These are phyloP conservation scores for Sebastes minor DNA, from an alignment of 2,797 vertebrate genomes.

Conservation along the genomic window DNA sequence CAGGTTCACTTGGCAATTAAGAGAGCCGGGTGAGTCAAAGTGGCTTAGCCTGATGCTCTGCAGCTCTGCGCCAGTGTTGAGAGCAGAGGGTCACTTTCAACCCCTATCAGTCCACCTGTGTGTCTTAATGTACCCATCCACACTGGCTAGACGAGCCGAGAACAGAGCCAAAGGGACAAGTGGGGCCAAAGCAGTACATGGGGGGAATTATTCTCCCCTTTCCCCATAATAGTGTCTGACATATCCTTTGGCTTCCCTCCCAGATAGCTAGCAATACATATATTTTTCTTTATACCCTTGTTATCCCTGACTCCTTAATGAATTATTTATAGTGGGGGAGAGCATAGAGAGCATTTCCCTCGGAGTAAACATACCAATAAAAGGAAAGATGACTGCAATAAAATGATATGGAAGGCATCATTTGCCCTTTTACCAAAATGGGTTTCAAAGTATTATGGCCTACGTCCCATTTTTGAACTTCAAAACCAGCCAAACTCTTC, in stretches of 20 bases:
- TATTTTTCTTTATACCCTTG: constrained; percentile 77
- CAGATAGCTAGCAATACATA: constrained; percentile 75
- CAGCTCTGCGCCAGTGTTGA: constrained; percentile 59
- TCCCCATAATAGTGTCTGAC: constrained; percentile 75
- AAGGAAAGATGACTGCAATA: constrained; percentile 66
- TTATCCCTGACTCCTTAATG: constrained; percentile 74
- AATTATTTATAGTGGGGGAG: constrained; percentile 75
- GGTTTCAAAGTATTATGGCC: constrained; percentile 53
- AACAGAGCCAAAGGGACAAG: constrained; percentile 68
- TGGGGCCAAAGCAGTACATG: constrained; percentile 55
- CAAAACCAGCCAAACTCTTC: constrained; percentile 1
- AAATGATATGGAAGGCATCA: constrained; percentile 69
- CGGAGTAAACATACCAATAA: constrained; percentile 76
- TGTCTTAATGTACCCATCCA: constrained; percentile 70
- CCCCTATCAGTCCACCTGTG: constrained; percentile 72
- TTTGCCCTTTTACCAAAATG: constrained; percentile 72
- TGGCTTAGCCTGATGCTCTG: constrained; percentile 70
- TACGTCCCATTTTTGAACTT: constrained; percentile 28
- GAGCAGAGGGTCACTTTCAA: constrained; percentile 77
- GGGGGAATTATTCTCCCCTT: constrained; percentile 68
- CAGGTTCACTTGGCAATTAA: constrained; percentile 80
- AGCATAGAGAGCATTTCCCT: constrained; percentile 62
- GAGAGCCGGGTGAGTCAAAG: constrained; percentile 66
- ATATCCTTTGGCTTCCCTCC: constrained; percentile 76
- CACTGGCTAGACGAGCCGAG: constrained; percentile 46